Base-by-base conservation (phyloP, 2,113 vertebrate species). In the Lutjanus erythropterus region DNA sequence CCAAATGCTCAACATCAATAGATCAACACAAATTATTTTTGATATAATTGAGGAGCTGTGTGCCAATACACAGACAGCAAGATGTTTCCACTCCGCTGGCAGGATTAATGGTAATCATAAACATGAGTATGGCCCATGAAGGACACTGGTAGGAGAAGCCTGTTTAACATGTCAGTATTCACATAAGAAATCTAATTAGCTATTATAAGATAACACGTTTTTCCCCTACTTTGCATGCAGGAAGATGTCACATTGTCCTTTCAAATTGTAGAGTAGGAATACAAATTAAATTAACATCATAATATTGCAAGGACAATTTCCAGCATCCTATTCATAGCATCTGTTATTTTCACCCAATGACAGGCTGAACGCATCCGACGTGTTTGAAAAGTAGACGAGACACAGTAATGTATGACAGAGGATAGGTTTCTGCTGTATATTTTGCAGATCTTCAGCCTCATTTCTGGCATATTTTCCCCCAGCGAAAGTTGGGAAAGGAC, bases 181-280 rank as follows among this genome's bases (percentile, higher is more conserved):
- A 76, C 72, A 80, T 61, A 78, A 69, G 66, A 88, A 92, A 93
- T 91, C 74, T 80, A 88, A 92, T 94, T 90, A 93, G 41, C 71
- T 41, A n/a, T 80, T 65, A 83, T 83, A 79, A 88, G 87, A 92
- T 82, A 85, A 84, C 69, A 64, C n/a, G 1, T 73, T 75, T 78
- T 50, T 27, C 66, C 41, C 75, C 84, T 81, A 35, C 81, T 88
- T 92, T 84, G 87, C 70, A 91, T 89, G 71, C 80, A 53, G 80
- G 35, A 69, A 83, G 76, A 70, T 81, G 75, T 33, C 60, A 58
- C 81, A 76, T 56, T 87, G 85, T 86, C 87, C 86, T 88, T 77
- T 90, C 42, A 81, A 85, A 89, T 47, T 56, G 23, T 71, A 83
- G 73, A 72, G 78, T 58, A 50, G 64, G 27, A 75, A 84, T 78